Evolutionary conservation across 2,797 vertebrate species (phyloP).

Genomic region (Tragelaphus oryx): DNA sequence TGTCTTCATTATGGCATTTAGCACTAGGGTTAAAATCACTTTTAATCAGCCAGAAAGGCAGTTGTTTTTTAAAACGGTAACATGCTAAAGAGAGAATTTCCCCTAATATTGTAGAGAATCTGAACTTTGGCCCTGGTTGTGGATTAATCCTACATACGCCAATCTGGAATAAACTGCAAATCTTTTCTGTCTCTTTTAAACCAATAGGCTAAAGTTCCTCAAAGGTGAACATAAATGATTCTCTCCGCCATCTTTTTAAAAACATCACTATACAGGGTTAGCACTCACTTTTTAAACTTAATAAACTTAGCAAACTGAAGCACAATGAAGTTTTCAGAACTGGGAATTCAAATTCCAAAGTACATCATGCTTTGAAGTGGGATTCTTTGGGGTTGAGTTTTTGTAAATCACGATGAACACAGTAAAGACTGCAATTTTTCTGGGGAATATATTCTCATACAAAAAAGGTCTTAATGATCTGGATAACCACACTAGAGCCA

Average conservation of each 20-base stretch:
- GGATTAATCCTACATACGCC: background rate
- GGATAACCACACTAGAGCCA: background rate
- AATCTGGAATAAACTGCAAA: slow-evolving; percentile 28
- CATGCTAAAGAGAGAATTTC: background rate
- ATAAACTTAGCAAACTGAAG: background rate
- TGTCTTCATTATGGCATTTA: slow-evolving; percentile 56
- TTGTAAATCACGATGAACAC: slow-evolving; percentile 2
- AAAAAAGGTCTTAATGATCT: background rate
- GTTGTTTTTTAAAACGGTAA: slow-evolving; percentile 46
- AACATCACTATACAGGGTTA: background rate
- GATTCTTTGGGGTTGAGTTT: background rate
- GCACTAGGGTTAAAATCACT: slow-evolving; percentile 37
- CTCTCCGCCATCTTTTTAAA: background rate
- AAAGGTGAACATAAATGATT: slow-evolving; percentile 15
- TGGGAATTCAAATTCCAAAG: background rate
- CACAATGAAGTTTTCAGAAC: background rate
- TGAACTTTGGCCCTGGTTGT: slow-evolving; percentile 51
- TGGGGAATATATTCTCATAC: background rate
- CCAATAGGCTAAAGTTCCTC: background rate
- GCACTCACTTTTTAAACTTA: background rate
- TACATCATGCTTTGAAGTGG: background rate
- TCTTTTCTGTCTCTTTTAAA: background rate
- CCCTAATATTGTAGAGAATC: slow-evolving; percentile 38
- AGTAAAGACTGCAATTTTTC: background rate
- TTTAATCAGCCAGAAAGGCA: slow-evolving; percentile 50